phyloP scores from a whole-genome alignment of 2,113 vertebrate species.

The Caranx melampygus region DNA sequence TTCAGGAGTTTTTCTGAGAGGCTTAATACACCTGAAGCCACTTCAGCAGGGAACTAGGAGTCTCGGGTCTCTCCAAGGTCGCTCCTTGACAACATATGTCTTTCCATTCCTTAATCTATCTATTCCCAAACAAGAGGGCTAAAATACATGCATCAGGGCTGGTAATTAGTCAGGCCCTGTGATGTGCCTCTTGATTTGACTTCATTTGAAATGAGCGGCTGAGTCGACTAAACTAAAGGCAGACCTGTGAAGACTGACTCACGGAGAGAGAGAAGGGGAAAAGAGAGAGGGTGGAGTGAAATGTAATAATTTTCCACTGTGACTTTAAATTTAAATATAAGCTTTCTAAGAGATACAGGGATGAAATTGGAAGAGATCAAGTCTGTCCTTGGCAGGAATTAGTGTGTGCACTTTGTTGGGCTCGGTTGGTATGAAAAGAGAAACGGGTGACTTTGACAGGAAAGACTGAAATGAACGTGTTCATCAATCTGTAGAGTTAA shows the following conservation, averaged over 20 bases:
- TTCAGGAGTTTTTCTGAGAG: constrained; percentile 57
- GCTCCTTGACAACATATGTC: constrained; percentile 62
- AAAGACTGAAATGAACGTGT: neutral
- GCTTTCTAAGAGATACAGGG: constrained; percentile 47
- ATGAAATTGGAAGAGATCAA: constrained; percentile 54
- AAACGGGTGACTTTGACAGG: constrained; percentile 57
- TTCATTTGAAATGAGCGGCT: constrained; percentile 63
- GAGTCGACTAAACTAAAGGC: constrained; percentile 30
- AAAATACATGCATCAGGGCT: constrained; percentile 36
- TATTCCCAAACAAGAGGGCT: constrained; percentile 58
- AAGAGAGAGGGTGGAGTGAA: constrained; percentile 4
- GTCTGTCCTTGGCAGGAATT: constrained; percentile 65
- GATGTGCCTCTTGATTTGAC: constrained; percentile 49
- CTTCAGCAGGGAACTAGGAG: constrained; percentile 44
- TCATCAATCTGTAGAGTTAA: neutral
- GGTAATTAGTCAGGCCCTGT: constrained; percentile 64
- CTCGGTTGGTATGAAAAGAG: constrained; percentile 29
- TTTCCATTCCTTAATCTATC: constrained; percentile 72
- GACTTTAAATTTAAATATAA: constrained; percentile 57
- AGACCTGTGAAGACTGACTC: constrained; percentile 21
- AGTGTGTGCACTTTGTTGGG: constrained; percentile 39
- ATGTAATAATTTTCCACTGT: constrained; percentile 53
- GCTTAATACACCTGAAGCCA: constrained; percentile 54
- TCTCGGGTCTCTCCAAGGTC: constrained; percentile 71
- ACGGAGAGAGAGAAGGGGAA: constrained; percentile 7